phyloP scores from a whole-genome alignment of 2,888 invertebrate genomes.

The Stomorhina lunata region DNA sequence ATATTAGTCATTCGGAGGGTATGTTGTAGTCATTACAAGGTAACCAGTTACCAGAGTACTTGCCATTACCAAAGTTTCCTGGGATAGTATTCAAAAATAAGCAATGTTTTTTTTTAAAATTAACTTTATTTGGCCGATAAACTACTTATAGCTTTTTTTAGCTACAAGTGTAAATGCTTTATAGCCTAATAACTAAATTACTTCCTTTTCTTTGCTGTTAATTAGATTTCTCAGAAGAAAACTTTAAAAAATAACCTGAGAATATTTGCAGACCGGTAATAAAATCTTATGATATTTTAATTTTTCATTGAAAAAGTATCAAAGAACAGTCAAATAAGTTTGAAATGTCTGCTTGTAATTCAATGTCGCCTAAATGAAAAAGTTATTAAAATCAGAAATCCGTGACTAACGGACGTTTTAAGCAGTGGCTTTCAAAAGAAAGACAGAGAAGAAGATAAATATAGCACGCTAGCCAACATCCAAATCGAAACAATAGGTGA shows the following conservation, averaged over 20 bases:
- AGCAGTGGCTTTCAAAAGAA: slow-evolving; percentile 69
- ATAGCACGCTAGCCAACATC: too few relatives aligned
- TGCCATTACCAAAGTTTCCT: too few relatives aligned
- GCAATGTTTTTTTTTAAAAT: too few relatives aligned
- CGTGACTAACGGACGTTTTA: slow-evolving; percentile 74
- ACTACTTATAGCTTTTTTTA: not conserved
- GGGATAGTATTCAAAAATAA: too few relatives aligned
- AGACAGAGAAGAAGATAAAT: not conserved
- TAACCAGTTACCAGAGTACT: too few relatives aligned
- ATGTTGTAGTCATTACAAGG: too few relatives aligned
- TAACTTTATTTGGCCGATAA: too few relatives aligned
- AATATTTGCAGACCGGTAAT: not conserved
- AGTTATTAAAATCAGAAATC: slow-evolving; percentile 72
- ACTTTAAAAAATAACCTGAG: not conserved
- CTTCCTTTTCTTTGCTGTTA: not conserved
- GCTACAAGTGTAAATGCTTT: not conserved
- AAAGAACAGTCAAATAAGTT: not conserved
- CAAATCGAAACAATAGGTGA: too few relatives aligned
- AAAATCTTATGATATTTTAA: not conserved
- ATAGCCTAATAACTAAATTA: not conserved
- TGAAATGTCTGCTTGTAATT: not conserved
- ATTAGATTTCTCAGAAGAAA: not conserved
- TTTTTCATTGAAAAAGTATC: not conserved
- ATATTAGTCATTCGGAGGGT: too few relatives aligned
- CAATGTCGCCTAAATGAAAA: slow-evolving; percentile 33